phyloP scores from a whole-genome alignment of 2,888 invertebrate species.

The Andrena chrysosceles region DNA sequence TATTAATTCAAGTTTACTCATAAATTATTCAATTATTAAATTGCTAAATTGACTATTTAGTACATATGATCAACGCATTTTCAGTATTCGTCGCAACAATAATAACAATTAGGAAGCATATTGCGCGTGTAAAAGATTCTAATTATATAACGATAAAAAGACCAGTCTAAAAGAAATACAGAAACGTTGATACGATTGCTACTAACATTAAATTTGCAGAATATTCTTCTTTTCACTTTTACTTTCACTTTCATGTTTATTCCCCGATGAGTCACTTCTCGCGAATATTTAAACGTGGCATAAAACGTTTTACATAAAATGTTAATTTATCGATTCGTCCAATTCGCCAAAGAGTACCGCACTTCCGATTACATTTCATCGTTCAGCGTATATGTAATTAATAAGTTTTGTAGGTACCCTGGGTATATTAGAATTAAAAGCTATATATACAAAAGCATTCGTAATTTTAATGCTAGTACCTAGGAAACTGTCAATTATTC shows the following conservation, averaged over 20 bases:
- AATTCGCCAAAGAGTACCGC: not conserved
- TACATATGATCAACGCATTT: not conserved
- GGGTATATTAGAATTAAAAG: not conserved
- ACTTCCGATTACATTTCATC: slow-evolving; percentile 2
- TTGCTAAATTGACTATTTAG: not conserved
- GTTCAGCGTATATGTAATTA: slow-evolving; percentile 1
- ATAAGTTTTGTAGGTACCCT: not conserved
- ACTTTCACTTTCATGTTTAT: slow-evolving; percentile 36
- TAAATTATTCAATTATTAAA: not conserved
- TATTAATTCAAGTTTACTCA: not conserved
- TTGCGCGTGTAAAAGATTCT: not conserved
- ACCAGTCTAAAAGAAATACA: not conserved
- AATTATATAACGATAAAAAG: not conserved
- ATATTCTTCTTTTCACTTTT: slow-evolving; percentile 12
- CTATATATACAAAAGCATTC: slow-evolving; percentile 13
- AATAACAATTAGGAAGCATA: not conserved
- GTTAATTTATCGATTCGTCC: slow-evolving; percentile 14
- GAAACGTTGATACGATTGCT: slow-evolving; percentile 9
- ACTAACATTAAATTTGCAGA: slow-evolving; percentile 12
- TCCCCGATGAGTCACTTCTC: not conserved
- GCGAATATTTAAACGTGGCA: slow-evolving; percentile 7
- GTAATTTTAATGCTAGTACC: slow-evolving; percentile 40
- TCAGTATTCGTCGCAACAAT: not conserved
- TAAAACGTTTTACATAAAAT: slow-evolving; percentile 24
- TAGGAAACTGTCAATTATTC: slow-evolving; percentile 47